These are phyloP conservation scores for Tromatobia lineatoria DNA, from an alignment of 2,888 invertebrate genomes.

Conservation along the genomic window DNA sequence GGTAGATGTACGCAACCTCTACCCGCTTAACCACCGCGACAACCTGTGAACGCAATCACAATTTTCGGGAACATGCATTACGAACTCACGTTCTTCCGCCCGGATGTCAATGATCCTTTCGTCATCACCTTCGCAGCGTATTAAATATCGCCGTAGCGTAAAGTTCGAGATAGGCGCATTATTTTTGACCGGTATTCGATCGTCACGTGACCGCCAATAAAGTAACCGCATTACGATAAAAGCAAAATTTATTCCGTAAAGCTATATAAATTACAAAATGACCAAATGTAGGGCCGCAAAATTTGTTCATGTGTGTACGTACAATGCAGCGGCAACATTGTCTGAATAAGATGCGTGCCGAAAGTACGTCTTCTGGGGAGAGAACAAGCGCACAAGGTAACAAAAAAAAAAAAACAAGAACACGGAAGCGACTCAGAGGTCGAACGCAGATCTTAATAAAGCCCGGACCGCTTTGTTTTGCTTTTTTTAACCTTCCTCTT, in stretches of 20 bases:
- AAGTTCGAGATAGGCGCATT: no score
- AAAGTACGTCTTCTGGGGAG: constrained; percentile 1
- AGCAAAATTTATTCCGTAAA: no score
- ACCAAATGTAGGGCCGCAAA: no score
- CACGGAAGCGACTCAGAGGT: constrained; percentile 13
- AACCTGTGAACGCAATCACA: constrained; percentile 44
- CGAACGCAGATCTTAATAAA: constrained; percentile 12
- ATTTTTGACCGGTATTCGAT: no score
- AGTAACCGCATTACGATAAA: no score
- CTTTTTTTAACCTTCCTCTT: constrained; percentile 5
- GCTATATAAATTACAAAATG: no score
- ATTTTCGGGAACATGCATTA: constrained; percentile 40
- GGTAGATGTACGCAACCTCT: background rate
- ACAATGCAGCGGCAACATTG: no score
- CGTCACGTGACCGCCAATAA: no score
- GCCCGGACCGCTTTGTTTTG: constrained; percentile 14
- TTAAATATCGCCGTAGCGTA: no score
- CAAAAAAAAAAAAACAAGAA: constrained; percentile 12
- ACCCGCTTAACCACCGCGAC: constrained; percentile 29
- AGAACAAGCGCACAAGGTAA: background rate
- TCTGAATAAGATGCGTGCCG: background rate
- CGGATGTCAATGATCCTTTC: constrained; percentile 56
- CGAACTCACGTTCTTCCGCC: background rate
- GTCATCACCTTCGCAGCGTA: constrained; percentile 1
- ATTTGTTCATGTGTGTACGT: no score